Percentiles rank a stretch among this genome's conserved stretches.
Evolutionary conservation across 2,113 vertebrate genomes (phyloP).

Genomic region (Eurypyga helias): DNA sequence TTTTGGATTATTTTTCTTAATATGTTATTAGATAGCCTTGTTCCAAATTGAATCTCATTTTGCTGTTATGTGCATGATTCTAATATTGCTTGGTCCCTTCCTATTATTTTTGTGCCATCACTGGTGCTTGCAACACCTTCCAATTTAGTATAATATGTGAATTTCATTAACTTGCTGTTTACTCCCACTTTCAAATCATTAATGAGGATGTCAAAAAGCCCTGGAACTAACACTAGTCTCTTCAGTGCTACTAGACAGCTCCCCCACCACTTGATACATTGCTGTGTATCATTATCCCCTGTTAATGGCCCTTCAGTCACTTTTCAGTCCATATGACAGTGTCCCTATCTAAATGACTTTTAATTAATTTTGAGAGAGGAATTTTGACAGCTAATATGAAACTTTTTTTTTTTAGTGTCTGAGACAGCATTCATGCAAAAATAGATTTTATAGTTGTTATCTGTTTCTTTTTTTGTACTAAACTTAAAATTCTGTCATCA

Average conservation of each 20-base stretch:
- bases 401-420: neutral
- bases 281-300: neutral
- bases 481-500: neutral
- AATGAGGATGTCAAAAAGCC: neutral
- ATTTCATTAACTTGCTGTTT: conserved; percentile 41
- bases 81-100: neutral
- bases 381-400: neutral
- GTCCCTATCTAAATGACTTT: neutral
- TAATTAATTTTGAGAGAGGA: conserved; percentile 9
- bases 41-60: conserved; percentile 25
- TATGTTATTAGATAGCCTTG: neutral
- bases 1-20: conserved; percentile 16
- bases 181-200: conserved; percentile 10
- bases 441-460: neutral
- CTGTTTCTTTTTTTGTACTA: neutral
- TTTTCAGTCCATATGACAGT: neutral
- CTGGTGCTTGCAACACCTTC: neutral
- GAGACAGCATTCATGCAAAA: neutral
- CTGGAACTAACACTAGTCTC: neutral
- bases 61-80: neutral
- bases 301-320: conserved; percentile 11
- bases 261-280: neutral
- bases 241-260: neutral
- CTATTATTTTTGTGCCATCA: neutral
- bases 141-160: neutral